Base-by-base conservation (phyloP, 2,888 invertebrate species). In the Volucella inflata region DNA sequence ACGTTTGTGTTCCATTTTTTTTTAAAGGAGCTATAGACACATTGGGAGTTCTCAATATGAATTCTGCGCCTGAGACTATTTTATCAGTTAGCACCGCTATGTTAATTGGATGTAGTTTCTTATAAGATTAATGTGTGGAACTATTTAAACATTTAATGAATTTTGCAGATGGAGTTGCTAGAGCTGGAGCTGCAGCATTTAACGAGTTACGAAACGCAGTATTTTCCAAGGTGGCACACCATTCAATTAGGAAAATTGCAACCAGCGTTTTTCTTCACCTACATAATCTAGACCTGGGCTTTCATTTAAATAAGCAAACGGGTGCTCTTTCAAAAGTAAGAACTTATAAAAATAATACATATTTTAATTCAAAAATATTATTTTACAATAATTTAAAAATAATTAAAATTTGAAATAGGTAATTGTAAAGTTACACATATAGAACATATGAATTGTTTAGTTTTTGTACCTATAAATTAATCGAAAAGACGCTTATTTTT, bases 141-240 rank as follows among this genome's bases (percentile, higher is more conserved):
- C 8, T n/a, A 16, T 44, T 71, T 4, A 40, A 17, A 30, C 9
- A 30, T 30, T 6, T 30, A 30, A 3, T 3, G 6, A 30, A 6
- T 6, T 30, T 90, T 92, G 8, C 91, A 99, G 99, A 99, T 94
- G 99, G 99, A 78, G 93, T 97, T 81, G 98, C 99, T 0, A 94
- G 99, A 88, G 96, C 96, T 2, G 96, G 97, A 60, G 96, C 99
- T 2, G 95, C 98, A 0, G 96, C 96, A 21, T 98, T 99, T 92
- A 99, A 98, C 93, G 99, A 99, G 93, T 92, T 99, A 16, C 93
- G 99, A 44, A 99, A 99, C 93, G 99, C 99, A 0, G 98, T 99
- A 57, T 99, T 99, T 93, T 98, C 98, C 1, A 96, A 95, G 91
- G 99, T 99, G 8, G 98, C 99, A 0, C 99, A 99, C 91, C 96